phyloP scores from a whole-genome alignment of 2,888 invertebrate genomes.

The Agriopis leucophaearia region DNA sequence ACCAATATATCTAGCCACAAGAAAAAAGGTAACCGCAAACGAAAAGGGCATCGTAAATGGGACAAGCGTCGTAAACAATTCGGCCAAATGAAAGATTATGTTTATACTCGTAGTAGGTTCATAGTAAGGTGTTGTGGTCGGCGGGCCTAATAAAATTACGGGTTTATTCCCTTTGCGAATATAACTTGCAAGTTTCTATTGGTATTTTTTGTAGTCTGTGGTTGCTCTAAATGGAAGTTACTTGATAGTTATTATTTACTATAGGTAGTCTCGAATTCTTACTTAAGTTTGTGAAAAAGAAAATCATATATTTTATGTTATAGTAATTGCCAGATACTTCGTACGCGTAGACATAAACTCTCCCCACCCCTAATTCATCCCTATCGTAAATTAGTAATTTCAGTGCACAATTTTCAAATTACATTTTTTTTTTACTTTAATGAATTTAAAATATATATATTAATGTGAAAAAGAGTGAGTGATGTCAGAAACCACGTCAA shows the following conservation, averaged over 20 bases:
- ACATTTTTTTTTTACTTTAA: too few relatives aligned
- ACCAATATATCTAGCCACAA: constrained; percentile 12
- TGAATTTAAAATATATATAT: too few relatives aligned
- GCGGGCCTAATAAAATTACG: constrained; percentile 73
- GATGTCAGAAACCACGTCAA: too few relatives aligned
- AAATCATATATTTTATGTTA: too few relatives aligned
- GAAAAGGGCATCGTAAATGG: constrained; percentile 55
- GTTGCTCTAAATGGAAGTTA: constrained; percentile 24
- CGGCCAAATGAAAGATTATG: constrained; percentile 84
- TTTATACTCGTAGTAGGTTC: constrained; percentile 85
- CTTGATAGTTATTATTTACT: constrained; percentile 12
- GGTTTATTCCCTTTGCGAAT: constrained; percentile 67
- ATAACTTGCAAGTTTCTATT: constrained; percentile 70
- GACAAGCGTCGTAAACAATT: constrained; percentile 74
- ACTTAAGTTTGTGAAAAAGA: too few relatives aligned
- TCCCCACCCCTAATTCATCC: too few relatives aligned
- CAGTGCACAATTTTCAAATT: too few relatives aligned
- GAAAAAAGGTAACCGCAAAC: constrained; percentile 42
- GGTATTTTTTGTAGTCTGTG: constrained; percentile 26
- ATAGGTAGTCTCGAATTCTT: too few relatives aligned
- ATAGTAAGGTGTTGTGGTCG: constrained; percentile 78
- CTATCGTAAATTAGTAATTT: too few relatives aligned
- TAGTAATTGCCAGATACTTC: too few relatives aligned
- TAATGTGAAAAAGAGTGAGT: too few relatives aligned
- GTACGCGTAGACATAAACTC: too few relatives aligned